phyloP scores from a whole-genome alignment of 2,113 vertebrate species.

The Pachycephala philippinensis region DNA sequence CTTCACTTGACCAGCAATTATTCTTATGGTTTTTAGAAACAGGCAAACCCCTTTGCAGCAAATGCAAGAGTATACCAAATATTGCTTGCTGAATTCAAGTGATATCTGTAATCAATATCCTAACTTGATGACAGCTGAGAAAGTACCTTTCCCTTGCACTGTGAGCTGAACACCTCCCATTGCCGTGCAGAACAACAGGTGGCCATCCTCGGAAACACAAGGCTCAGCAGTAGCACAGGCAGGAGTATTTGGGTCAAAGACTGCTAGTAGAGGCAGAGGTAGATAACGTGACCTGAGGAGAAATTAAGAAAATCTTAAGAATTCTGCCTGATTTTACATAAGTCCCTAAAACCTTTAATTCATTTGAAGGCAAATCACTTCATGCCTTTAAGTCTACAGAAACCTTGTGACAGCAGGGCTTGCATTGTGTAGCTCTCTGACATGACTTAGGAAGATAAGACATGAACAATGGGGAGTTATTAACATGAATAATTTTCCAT shows the following conservation, averaged over 20 bases:
- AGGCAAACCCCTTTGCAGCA: neutral
- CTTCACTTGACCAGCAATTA: neutral
- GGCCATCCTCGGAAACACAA: neutral
- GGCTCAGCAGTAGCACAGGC: neutral
- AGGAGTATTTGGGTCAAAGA: neutral
- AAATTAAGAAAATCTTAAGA: neutral
- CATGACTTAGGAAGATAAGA: conserved; percentile 32
- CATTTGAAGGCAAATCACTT: neutral
- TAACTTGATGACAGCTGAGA: neutral
- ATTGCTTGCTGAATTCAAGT: neutral
- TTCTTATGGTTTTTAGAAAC: neutral
- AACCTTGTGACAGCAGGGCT: neutral
- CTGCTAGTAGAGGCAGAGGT: neutral
- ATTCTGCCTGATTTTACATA: neutral
- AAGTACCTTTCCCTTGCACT: neutral
- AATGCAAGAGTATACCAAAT: neutral
- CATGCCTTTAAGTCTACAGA: neutral
- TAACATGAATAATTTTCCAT: conserved; percentile 34
- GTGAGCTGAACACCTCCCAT: neutral
- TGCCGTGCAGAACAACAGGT: accelerated
- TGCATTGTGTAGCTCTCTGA: neutral
- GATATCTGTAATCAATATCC: neutral
- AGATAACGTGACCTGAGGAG: neutral
- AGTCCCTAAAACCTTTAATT: neutral
- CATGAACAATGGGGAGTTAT: conserved; percentile 28